Evolutionary conservation across 2,113 vertebrate species (phyloP), one percentile per base, ranked within the genome.

Genomic region (Paradoxurus hermaphroditus): DNA sequence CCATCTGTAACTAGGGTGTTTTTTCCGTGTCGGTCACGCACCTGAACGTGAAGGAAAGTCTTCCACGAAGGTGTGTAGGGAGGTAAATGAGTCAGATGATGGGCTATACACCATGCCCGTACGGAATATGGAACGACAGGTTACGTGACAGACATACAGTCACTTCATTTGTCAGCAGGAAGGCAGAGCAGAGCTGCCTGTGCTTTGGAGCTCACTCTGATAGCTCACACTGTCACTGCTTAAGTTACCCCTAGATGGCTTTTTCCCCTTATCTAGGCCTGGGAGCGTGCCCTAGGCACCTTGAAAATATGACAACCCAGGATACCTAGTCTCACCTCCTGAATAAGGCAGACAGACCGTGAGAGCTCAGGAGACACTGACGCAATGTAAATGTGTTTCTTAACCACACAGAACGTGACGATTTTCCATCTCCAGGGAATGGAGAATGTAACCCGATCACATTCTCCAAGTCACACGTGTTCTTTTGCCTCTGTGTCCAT

Each of bases 201-300:
- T 5, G 46, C 67, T 27, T 3, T 67, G 0, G 11, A 7, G 14
- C n/a, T n/a, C 4, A 41, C n/a, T 18, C 49, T 34, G 29, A 16
- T 27, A 12, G 46, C 1, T 36, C 2, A 5, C 21, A 14, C 13
- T 2, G 23, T 23, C 12, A 16, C 44, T 59, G 53, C 18, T 62
- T 4, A 0, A 1, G 0, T 18, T 39, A 31, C 2, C 18, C 25
- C 41, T n/a, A 0, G 3, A 53, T 3, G 2, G 11, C 7, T 36
- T 21, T 7, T 19, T 41, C 29, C 9, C 7, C 39, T 16, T 25
- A 27, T 53, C 62, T 27, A 11, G 18, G 51, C 34, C 72, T 81
- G 29, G 31, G 49, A 77, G 44, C 34, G 4, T 31, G 63, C 27
- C 23, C 2, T 39, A 29, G 83, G 56, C 41, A 19, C 53, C 36